Evolutionary conservation across 2,797 vertebrate genomes (phyloP).

Genomic region (Loris lydekkerianus): DNA sequence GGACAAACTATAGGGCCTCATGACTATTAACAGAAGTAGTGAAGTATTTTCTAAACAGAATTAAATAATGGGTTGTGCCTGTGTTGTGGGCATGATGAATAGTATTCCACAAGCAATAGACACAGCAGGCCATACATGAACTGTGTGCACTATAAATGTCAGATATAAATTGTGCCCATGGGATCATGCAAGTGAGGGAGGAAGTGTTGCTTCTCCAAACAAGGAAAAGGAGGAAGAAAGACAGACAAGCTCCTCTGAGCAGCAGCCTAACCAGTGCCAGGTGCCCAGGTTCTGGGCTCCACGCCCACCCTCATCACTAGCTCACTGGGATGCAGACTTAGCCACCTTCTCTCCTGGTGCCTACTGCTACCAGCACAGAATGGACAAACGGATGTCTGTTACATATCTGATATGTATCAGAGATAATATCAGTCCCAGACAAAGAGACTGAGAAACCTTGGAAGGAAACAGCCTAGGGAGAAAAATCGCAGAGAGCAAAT

Average conservation of each 20-base stretch:
- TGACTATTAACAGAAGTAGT: conserved; percentile 42
- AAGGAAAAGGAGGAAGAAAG: not conserved
- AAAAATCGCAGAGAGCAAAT: conserved; percentile 16
- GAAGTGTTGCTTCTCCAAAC: not conserved
- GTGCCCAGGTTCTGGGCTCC: not conserved
- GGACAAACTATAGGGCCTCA: conserved; percentile 51
- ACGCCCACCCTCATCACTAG: not conserved
- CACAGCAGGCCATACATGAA: conserved; percentile 36
- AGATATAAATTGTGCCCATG: not conserved
- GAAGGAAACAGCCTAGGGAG: conserved; percentile 18
- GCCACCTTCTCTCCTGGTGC: not conserved
- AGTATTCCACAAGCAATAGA: not conserved
- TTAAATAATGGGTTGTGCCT: conserved; percentile 51
- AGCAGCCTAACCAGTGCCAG: not conserved
- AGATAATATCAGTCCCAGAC: conserved; percentile 9
- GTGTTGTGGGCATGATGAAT: not conserved
- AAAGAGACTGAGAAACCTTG: conserved; percentile 22
- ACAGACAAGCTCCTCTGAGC: not conserved
- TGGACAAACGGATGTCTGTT: not conserved
- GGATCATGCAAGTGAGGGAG: not conserved
- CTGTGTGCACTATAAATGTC: conserved; percentile 6
- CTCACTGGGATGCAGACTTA: not conserved
- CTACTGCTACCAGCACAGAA: not conserved
- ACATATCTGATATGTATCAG: not conserved
- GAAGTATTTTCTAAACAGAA: conserved; percentile 22